Evolutionary conservation across 2,113 vertebrate species (phyloP).

Genomic region (Corythornis vintsioides): DNA sequence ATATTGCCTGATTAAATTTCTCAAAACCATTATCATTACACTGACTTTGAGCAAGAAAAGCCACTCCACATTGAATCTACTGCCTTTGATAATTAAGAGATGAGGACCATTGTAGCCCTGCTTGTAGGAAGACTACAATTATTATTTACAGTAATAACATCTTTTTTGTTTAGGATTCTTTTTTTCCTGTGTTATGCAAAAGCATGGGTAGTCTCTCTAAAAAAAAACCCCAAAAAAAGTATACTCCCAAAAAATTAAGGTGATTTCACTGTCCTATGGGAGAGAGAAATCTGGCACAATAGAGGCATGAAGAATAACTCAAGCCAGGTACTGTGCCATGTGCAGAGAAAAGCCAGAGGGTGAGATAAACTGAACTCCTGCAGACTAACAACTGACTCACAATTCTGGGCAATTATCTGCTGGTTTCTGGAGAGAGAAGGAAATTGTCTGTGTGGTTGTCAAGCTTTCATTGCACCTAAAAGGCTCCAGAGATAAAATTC

Average conservation of each 20-base stretch:
- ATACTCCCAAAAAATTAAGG: not conserved
- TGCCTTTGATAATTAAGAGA: not conserved
- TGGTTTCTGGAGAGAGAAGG: not conserved
- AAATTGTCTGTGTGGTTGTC: not conserved
- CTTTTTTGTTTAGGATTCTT: not conserved
- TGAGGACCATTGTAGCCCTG: not conserved
- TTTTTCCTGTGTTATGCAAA: not conserved
- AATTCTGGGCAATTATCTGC: not conserved
- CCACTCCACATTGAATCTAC: not conserved
- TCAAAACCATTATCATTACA: not conserved
- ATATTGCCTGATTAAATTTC: not conserved
- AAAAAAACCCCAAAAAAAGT: not conserved
- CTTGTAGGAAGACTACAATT: not conserved
- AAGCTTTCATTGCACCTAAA: not conserved
- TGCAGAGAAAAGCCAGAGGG: not conserved
- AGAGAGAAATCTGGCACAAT: not conserved
- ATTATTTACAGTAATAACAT: not conserved
- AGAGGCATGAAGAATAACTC: not conserved
- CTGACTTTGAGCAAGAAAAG: not conserved
- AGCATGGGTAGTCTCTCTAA: fast-evolving
- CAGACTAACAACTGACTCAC: not conserved
- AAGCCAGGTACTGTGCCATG: not conserved
- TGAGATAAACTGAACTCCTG: not conserved
- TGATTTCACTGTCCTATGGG: not conserved
- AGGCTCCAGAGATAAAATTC: not conserved